phyloP scores from a whole-genome alignment of 2,113 vertebrate genomes.

The Megalops atlanticus region DNA sequence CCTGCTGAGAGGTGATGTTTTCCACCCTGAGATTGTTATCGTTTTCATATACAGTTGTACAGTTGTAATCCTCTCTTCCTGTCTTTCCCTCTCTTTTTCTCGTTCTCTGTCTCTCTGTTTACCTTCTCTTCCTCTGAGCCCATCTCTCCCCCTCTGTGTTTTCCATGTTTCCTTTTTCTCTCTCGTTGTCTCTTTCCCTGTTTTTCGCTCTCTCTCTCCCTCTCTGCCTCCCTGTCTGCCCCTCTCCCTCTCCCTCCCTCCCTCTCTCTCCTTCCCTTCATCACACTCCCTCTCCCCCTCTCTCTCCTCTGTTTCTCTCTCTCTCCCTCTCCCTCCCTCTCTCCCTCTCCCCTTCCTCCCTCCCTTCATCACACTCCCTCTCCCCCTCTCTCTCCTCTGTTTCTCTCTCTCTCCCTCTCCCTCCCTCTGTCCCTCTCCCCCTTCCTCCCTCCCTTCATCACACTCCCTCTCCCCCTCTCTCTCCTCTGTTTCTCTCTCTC shows the following conservation, averaged over 20 bases:
- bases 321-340: neutral
- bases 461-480: neutral
- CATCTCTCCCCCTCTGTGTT: neutral
- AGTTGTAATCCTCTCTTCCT: neutral
- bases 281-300: neutral
- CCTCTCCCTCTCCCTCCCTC: neutral
- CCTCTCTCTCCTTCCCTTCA: too few species aligned
- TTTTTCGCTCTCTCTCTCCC: conserved; percentile 40
- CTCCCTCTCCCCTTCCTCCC: too few species aligned
- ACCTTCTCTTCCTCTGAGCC: neutral
- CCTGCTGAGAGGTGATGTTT: too few species aligned
- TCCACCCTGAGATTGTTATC: too few species aligned
- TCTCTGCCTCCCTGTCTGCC: conserved; percentile 32
- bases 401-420: neutral
- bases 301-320: neutral
- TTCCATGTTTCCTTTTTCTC: too few species aligned
- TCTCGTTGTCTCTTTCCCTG: neutral
- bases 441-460: conserved; percentile 11
- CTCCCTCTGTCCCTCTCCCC: conserved; percentile 42
- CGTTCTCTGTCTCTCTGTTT: neutral
- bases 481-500: neutral
- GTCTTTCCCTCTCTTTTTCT: neutral
- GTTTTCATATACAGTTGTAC: too few species aligned
- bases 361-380: too few species aligned
- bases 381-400: too few species aligned